phyloP scores from a whole-genome alignment of 2,113 vertebrate species.

The Hemiscyllium ocellatum region DNA sequence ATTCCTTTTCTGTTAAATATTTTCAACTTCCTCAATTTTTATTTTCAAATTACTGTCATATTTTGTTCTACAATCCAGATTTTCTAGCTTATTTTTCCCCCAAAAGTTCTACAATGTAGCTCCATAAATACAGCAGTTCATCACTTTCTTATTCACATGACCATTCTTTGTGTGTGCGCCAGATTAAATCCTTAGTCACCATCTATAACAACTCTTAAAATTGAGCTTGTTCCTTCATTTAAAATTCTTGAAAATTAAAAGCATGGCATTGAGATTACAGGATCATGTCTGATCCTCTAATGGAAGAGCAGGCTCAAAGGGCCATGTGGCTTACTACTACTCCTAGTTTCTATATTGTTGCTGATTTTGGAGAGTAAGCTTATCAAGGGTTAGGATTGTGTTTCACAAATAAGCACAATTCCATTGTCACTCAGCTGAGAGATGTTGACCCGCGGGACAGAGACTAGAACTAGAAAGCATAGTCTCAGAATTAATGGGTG shows the following conservation, averaged over 20 bases:
- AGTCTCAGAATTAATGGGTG: too few species aligned
- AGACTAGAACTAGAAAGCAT: too few species aligned
- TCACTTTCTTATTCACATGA: background rate
- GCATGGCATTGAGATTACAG: background rate
- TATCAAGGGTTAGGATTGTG: background rate
- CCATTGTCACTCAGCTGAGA: background rate
- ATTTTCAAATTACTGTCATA: background rate
- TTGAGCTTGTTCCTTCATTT: background rate
- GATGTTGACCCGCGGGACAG: too few species aligned
- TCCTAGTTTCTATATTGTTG: too few species aligned
- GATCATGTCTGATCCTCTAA: too few species aligned
- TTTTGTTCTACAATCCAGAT: background rate
- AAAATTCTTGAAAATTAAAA: background rate
- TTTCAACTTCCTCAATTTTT: background rate
- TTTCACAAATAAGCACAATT: background rate
- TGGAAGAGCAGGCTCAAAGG: too few species aligned
- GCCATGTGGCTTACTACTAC: too few species aligned
- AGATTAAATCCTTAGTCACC: background rate
- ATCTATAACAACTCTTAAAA: background rate
- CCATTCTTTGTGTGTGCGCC: background rate
- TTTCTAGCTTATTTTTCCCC: background rate
- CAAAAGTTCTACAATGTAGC: background rate
- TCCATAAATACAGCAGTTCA: background rate
- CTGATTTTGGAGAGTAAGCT: background rate
- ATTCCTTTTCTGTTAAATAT: background rate